phyloP scores from a whole-genome alignment of 2,113 vertebrate genomes.

The Gallinago media region DNA sequence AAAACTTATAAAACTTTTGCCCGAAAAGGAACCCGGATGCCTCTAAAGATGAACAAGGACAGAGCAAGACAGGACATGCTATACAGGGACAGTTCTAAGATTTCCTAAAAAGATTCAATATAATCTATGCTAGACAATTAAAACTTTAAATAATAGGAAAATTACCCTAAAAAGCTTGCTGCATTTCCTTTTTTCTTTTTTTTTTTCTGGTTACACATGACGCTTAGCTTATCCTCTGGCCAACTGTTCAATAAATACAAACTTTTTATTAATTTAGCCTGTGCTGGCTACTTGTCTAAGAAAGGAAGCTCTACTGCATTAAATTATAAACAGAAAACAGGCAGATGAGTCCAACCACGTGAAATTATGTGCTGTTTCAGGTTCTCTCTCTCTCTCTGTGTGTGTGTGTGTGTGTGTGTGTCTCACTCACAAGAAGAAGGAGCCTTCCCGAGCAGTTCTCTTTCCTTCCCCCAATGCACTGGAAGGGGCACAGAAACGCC shows the following conservation, averaged over 20 bases:
- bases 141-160: neutral
- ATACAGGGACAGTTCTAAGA: neutral
- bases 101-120: neutral
- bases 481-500: neutral
- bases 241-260: neutral
- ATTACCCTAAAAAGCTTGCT: neutral
- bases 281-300: neutral
- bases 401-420: too few relatives aligned
- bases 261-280: neutral
- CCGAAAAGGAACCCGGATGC: neutral
- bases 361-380: neutral
- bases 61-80: neutral
- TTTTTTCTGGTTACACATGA: neutral
- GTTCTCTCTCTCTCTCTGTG: too few relatives aligned
- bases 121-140: neutral
- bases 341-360: accelerated
- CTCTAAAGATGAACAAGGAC: neutral
- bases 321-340: neutral
- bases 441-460: neutral
- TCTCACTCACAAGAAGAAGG: neutral
- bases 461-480: neutral
- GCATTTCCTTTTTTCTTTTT: neutral
- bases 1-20: neutral
- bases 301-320: neutral
- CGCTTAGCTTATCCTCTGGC: neutral